Conservation (phyloP, 1,140 invertebrate genomes). For the Metaphire vulgaris region DNA sequence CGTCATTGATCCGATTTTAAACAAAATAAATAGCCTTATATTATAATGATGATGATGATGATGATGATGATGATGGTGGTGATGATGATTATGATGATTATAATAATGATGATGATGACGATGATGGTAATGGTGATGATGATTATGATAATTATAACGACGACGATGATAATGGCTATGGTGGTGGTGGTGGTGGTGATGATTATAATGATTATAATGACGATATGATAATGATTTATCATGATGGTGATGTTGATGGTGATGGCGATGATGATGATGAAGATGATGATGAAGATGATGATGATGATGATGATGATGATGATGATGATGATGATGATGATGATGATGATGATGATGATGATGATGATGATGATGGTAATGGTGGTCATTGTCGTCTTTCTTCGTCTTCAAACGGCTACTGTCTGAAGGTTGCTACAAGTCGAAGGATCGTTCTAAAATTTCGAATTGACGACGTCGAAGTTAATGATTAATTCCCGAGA, state of each 20-base stretch:
- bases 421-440: too few species aligned
- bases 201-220: background rate
- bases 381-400: too few species aligned
- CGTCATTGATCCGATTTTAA: too few species aligned
- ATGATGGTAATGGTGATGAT: slow-evolving; percentile 19
- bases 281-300: slow-evolving; percentile 2
- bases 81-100: slow-evolving; percentile 10
- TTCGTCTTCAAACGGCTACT: too few species aligned
- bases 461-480: too few species aligned
- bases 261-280: slow-evolving; percentile 2
- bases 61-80: slow-evolving; percentile 18
- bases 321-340: slow-evolving; percentile 6
- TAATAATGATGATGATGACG: slow-evolving; percentile 22
- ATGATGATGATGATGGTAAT: background rate
- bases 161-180: slow-evolving; percentile 9
- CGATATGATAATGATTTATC: background rate
- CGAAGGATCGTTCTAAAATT: too few species aligned
- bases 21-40: too few species aligned
- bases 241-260: slow-evolving; percentile 2
- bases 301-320: slow-evolving; percentile 9
- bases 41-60: slow-evolving; percentile 10
- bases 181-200: slow-evolving; percentile 13
- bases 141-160: slow-evolving; percentile 18
- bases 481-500: too few species aligned
- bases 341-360: slow-evolving; percentile 12